These are phyloP conservation scores for Adrianichthys oophorus DNA, from an alignment of 2,797 vertebrate species.

Conservation along the genomic window DNA sequence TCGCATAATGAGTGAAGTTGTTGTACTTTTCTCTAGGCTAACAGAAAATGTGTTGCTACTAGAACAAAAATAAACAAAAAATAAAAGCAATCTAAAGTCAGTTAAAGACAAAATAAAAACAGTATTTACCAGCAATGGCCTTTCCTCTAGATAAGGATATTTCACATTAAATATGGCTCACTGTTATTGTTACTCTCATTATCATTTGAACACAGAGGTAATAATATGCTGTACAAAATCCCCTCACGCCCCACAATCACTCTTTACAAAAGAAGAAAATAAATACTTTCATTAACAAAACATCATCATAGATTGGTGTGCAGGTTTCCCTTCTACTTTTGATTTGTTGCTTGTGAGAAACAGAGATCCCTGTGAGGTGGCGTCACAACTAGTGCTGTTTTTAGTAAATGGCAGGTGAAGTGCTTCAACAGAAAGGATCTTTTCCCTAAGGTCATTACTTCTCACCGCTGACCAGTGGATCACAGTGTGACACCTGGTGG, in stretches of 20 bases:
- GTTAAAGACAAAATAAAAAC: slow-evolving; percentile 8
- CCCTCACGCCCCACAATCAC: slow-evolving; percentile 18
- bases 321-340: slow-evolving; percentile 35
- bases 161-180: slow-evolving; percentile 68
- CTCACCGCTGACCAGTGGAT: neutral
- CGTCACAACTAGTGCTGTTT: slow-evolving; percentile 28
- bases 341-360: slow-evolving; percentile 47
- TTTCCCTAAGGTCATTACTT: neutral
- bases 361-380: slow-evolving; percentile 41
- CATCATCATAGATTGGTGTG: slow-evolving; percentile 37
- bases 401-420: slow-evolving; percentile 38
- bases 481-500: slow-evolving; percentile 6
- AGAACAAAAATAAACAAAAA: slow-evolving; percentile 39
- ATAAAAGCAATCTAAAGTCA: slow-evolving; percentile 12
- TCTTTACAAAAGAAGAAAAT: slow-evolving; percentile 56
- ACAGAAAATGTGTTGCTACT: slow-evolving; percentile 68
- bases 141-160: slow-evolving; percentile 46
- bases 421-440: slow-evolving; percentile 13
- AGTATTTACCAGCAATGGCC: slow-evolving; percentile 46
- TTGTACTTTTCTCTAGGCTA: slow-evolving; percentile 29
- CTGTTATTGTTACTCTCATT: slow-evolving; percentile 45
- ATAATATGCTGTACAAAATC: slow-evolving; percentile 72
- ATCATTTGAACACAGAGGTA: slow-evolving; percentile 66
- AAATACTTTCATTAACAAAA: slow-evolving; percentile 60
- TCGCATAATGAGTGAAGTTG: neutral